These are phyloP conservation scores for Monodelphis domestica DNA, from an alignment of 2,797 vertebrate species.

Conservation along the genomic window DNA sequence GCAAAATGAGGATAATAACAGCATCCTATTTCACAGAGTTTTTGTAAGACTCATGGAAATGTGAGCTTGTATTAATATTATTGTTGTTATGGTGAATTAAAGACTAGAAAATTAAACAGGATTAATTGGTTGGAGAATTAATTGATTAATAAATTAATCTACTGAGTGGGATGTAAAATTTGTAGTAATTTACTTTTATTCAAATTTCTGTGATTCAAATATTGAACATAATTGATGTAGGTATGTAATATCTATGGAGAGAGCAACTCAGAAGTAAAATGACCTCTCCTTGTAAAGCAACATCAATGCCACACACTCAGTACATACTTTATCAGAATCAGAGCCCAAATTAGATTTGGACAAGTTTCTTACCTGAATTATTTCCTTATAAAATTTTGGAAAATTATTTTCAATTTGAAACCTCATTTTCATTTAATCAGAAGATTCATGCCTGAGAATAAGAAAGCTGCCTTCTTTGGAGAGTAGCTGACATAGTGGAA, in stretches of 20 bases:
- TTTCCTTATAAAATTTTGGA: neutral
- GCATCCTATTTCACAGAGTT: neutral
- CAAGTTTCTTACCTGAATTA: neutral
- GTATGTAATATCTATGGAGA: neutral
- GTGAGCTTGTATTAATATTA: neutral
- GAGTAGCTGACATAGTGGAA: neutral
- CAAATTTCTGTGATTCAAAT: neutral
- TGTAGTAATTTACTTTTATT: neutral
- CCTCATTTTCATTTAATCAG: neutral
- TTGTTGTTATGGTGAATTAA: neutral
- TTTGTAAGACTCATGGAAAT: neutral
- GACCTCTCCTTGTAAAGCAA: neutral
- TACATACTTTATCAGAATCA: slow-evolving; percentile 28
- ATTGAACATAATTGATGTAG: neutral
- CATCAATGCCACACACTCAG: neutral
- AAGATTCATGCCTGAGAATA: neutral
- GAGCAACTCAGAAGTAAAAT: neutral
- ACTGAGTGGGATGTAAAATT: slow-evolving; percentile 24
- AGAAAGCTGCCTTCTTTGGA: neutral
- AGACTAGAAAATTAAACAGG: neutral
- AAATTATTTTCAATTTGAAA: neutral
- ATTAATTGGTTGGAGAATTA: neutral
- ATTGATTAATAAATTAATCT: slow-evolving; percentile 24
- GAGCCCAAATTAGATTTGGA: slow-evolving; percentile 34
- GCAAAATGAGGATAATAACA: neutral